Conservation (phyloP, 2,888 invertebrate species). For the Himalopsyche tibetana region DNA sequence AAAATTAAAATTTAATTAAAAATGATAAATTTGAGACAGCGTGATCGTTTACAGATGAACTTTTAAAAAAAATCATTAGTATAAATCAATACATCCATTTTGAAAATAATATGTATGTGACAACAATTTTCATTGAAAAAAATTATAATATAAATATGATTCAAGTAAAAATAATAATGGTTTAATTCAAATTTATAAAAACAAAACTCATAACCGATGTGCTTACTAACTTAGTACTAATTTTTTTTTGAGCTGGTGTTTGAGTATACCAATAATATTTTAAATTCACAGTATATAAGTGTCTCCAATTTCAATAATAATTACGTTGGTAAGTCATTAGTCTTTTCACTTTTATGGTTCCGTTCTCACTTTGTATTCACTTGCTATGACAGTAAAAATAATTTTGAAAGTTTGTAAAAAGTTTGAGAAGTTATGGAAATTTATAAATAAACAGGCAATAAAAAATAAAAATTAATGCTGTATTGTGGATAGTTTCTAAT, state of each 20-base stretch:
- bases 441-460: not conserved
- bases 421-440: not conserved
- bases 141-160: too few species aligned
- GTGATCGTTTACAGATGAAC: too few species aligned
- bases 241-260: constrained; percentile 27
- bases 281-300: not conserved
- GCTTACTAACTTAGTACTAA: not conserved
- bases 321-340: not conserved
- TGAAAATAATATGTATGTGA: too few species aligned
- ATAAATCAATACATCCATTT: too few species aligned
- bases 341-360: not conserved
- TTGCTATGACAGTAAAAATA: not conserved
- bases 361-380: not conserved
- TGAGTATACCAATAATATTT: constrained; percentile 10
- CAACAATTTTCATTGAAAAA: too few species aligned
- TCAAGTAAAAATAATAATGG: too few species aligned
- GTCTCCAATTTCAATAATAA: not conserved
- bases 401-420: constrained; percentile 23
- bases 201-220: not conserved
- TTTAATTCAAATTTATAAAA: not conserved
- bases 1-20: too few species aligned
- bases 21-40: too few species aligned
- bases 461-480: not conserved
- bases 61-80: too few species aligned
- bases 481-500: not conserved